Base-by-base conservation (phyloP, 2,888 invertebrate genomes). In the Amiota minor region DNA sequence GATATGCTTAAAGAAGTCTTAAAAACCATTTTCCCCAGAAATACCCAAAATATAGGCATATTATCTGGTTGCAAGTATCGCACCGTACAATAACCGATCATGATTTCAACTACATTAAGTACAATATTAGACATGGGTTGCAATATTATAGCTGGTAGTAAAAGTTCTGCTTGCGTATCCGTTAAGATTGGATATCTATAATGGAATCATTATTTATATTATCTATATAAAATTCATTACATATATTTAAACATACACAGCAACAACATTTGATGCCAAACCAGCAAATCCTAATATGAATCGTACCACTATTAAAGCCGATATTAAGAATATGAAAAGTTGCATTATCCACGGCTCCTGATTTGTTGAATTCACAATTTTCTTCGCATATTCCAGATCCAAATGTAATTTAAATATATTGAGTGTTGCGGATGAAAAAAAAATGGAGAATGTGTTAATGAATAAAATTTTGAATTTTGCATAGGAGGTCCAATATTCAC, bases 141-240 rank as follows among this genome's bases (percentile, higher is more conserved):
- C 1, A 82, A 72, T 18, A 86, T 69, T 18, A 89, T 86, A 3
- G 87, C 82, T 16, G 89, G 89, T 73, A 88, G 73, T 4, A 89
- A 75, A 12, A 89, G 75, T 53, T 89, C 88, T 6, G 85, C 78
- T 35, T 85, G 78, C 0, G 86, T 82, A 35, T 87, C 80, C 9
- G 85, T 83, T 61, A 89, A 74, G 59, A 89, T 86, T 0, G 89
- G 89, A 79, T 86, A 88, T 10, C 89, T 89, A 46, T 2, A 64
- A 65, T 55, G 23, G 16, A 55, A 64, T 12, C 1, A 11, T 59
- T 10, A 4, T 2, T 14, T 50, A 9, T 62, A 6, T 8, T 18
- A 47, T 6, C 50, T 14, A 12, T 23, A 49, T 14, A 14, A 55
- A n/a, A 20, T 50, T 14, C 18, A 20, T 18, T 56, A 55, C 16